These are phyloP conservation scores for Varanus salvator DNA, from an alignment of 2,113 vertebrate species.

Conservation along the genomic window DNA sequence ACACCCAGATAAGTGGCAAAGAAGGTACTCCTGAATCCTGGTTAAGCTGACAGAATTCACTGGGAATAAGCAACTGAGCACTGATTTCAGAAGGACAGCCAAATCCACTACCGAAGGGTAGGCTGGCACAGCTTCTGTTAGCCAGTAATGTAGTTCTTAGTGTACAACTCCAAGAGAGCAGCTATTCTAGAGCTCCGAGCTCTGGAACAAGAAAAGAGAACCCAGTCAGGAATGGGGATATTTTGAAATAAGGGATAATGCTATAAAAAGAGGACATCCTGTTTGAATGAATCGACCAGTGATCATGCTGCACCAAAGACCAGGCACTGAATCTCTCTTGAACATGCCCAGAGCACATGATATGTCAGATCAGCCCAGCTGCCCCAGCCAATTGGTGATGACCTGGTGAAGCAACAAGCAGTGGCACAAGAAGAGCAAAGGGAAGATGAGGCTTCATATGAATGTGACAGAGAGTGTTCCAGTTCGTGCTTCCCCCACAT, in stretches of 20 bases:
- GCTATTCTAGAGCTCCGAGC: not conserved
- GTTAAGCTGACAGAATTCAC: not conserved
- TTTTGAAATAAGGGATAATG: not conserved
- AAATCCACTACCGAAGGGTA: not conserved
- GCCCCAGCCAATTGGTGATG: not conserved
- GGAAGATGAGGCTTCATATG: not conserved
- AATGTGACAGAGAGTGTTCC: not conserved
- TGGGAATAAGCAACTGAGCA: not conserved
- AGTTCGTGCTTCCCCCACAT: not conserved
- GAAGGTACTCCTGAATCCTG: not conserved
- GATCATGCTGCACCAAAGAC: not conserved
- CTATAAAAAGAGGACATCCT: not conserved
- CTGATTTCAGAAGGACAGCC: not conserved
- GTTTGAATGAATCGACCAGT: not conserved
- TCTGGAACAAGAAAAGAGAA: not conserved
- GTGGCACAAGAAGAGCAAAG: too few species aligned
- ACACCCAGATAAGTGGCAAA: constrained; percentile 1
- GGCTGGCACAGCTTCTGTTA: not conserved
- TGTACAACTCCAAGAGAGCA: not conserved
- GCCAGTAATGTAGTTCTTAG: not conserved
- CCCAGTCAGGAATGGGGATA: not conserved
- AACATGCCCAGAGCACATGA: not conserved
- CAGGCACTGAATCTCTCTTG: not conserved
- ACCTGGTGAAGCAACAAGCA: not conserved
- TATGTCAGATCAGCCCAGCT: not conserved